These are phyloP conservation scores for Oreohelix idahoensis DNA, from an alignment of 1,140 invertebrate genomes.

Conservation along the genomic window DNA sequence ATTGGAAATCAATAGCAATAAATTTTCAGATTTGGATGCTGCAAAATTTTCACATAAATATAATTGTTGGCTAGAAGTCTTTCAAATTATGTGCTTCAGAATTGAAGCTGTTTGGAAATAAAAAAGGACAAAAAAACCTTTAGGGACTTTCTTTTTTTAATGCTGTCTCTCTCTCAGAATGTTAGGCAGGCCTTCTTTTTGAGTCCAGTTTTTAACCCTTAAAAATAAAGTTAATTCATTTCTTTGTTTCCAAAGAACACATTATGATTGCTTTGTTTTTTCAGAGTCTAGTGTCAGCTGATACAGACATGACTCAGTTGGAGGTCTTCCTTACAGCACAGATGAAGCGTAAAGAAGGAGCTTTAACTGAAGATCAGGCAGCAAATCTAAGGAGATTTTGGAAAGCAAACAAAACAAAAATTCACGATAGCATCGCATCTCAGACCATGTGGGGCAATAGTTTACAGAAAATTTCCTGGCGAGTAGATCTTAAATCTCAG, in stretches of 20 bases:
- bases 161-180: not conserved
- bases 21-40: too few species aligned
- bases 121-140: too few species aligned
- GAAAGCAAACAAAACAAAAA: conserved; percentile 69
- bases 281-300: conserved; percentile 69
- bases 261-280: conserved; percentile 29
- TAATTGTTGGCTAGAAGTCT: too few species aligned
- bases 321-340: conserved; percentile 70
- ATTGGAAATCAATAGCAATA: too few species aligned
- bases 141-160: not conserved
- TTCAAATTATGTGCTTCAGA: too few species aligned
- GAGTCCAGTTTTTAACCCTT: not conserved
- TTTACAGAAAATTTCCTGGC: conserved; percentile 67
- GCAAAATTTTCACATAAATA: too few species aligned
- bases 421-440: conserved; percentile 67
- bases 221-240: not conserved
- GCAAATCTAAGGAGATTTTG: conserved; percentile 69
- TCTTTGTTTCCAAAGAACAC: not conserved
- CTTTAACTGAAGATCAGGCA: conserved; percentile 67
- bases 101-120: too few species aligned
- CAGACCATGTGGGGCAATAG: conserved; percentile 68
- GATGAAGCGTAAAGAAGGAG: conserved; percentile 64
- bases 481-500: conserved; percentile 70
- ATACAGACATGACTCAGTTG: conserved; percentile 71
- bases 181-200: not conserved